A percentile compares a stretch with the other conserved stretches of the same genome.
phyloP scores from a whole-genome alignment of 2,797 vertebrate genomes.

The Serranus cabrilla region DNA sequence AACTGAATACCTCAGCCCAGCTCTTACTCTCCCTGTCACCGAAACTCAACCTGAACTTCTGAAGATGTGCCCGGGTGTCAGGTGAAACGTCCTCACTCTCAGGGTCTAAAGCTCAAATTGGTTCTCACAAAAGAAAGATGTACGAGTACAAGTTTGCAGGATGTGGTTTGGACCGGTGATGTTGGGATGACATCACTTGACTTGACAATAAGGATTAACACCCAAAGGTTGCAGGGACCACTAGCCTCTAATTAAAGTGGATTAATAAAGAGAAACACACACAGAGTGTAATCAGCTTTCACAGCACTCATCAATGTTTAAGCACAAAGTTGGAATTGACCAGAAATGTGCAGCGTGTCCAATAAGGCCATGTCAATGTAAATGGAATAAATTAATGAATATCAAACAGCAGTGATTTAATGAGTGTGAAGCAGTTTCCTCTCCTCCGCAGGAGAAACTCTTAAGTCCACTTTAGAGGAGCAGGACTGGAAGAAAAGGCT shows the following conservation, averaged over 20 bases:
- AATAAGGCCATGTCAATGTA: constrained; percentile 54
- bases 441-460: constrained; percentile 39
- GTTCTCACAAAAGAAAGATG: too few relatives aligned
- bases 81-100: too few relatives aligned
- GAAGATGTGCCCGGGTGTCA: too few relatives aligned
- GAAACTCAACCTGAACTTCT: too few relatives aligned
- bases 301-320: constrained; percentile 57
- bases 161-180: background rate
- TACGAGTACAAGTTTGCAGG: background rate
- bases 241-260: constrained; percentile 64
- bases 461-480: constrained; percentile 68
- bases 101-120: too few relatives aligned
- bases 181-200: constrained; percentile 31
- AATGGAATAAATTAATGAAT: constrained; percentile 72
- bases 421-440: constrained; percentile 57
- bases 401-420: constrained; percentile 73
- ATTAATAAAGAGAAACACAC: constrained; percentile 57
- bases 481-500: constrained; percentile 62
- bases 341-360: constrained; percentile 59
- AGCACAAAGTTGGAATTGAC: constrained; percentile 54
- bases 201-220: constrained; percentile 46
- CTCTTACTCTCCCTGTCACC: too few relatives aligned
- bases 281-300: constrained; percentile 61
- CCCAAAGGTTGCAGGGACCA: constrained; percentile 41
- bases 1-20: too few relatives aligned